A percentile compares a stretch with the other conserved stretches of the same genome.
Evolutionary conservation across 2,888 invertebrate genomes (phyloP).

Genomic region (Drosophila heteroneura): DNA sequence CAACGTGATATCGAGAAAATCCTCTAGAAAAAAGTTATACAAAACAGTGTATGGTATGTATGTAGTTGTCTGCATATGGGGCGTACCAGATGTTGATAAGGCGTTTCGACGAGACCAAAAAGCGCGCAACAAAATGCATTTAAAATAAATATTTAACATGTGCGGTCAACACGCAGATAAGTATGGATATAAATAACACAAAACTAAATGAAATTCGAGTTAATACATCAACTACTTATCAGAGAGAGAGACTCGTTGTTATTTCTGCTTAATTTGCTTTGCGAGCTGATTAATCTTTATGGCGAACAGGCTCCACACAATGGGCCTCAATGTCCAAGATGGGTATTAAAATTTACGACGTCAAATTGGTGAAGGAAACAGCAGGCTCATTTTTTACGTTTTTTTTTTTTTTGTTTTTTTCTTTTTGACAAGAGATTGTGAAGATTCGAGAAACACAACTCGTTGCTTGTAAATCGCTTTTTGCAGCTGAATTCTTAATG

Average conservation of each 20-base stretch:
- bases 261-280: slow-evolving; percentile 9
- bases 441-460: slow-evolving; percentile 14
- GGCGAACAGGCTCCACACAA: slow-evolving; percentile 40
- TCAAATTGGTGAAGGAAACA: slow-evolving; percentile 46
- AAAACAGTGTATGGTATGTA: slow-evolving; percentile 24
- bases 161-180: slow-evolving; percentile 22
- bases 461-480: background rate
- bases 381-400: background rate
- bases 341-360: slow-evolving; percentile 69
- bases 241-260: slow-evolving; percentile 1
- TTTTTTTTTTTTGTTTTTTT: too few relatives aligned
- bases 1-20: slow-evolving; percentile 59
- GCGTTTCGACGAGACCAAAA: slow-evolving; percentile 2
- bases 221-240: slow-evolving; percentile 1
- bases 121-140: slow-evolving; percentile 38
- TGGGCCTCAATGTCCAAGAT: slow-evolving; percentile 34
- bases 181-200: slow-evolving; percentile 6
- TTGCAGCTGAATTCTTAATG: background rate
- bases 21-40: slow-evolving; percentile 5
- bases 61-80: slow-evolving; percentile 25
- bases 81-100: slow-evolving; percentile 25
- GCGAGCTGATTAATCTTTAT: slow-evolving; percentile 68
- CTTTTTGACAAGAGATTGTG: slow-evolving; percentile 1
- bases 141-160: slow-evolving; percentile 59
- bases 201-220: slow-evolving; percentile 4